Evolutionary conservation across 2,797 vertebrate genomes (phyloP).

Genomic region (Micromesistius poutassou): DNA sequence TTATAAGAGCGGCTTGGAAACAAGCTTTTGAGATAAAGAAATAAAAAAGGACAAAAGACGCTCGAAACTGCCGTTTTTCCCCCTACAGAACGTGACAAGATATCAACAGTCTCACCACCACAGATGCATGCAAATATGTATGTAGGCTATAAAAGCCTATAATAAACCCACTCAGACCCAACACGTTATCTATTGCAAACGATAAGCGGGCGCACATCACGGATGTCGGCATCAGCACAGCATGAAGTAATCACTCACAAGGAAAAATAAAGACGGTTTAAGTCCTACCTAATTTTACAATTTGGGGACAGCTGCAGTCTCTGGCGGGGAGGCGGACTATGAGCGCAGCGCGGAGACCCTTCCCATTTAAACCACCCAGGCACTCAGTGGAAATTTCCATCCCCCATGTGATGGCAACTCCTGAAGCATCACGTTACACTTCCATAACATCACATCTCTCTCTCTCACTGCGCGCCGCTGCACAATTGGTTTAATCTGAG

Average conservation of each 20-base stretch:
- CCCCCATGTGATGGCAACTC: conserved; percentile 73
- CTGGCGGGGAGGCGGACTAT: conserved; percentile 51
- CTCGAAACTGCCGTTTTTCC: too few relatives aligned
- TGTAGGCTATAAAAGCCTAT: not conserved
- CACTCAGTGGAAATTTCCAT: conserved; percentile 81
- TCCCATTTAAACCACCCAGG: conserved; percentile 70
- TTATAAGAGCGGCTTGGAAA: too few relatives aligned
- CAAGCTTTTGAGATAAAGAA: too few relatives aligned
- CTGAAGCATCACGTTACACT: conserved; percentile 48
- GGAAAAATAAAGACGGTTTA: not conserved
- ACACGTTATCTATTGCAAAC: not conserved
- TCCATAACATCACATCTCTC: too few relatives aligned
- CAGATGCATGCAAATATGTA: not conserved
- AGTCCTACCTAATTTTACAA: conserved; percentile 54
- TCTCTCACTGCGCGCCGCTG: too few relatives aligned
- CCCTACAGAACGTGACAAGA: not conserved
- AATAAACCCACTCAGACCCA: not conserved
- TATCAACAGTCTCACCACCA: not conserved
- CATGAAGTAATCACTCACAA: conserved; percentile 10
- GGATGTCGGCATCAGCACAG: not conserved
- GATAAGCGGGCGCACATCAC: not conserved
- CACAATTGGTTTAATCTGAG: too few relatives aligned
- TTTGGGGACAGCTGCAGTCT: conserved; percentile 42
- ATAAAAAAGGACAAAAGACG: too few relatives aligned
- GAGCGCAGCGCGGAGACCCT: conserved; percentile 55